These are phyloP conservation scores for Melanocharis versteri DNA, from an alignment of 2,113 vertebrate species.

Conservation along the genomic window DNA sequence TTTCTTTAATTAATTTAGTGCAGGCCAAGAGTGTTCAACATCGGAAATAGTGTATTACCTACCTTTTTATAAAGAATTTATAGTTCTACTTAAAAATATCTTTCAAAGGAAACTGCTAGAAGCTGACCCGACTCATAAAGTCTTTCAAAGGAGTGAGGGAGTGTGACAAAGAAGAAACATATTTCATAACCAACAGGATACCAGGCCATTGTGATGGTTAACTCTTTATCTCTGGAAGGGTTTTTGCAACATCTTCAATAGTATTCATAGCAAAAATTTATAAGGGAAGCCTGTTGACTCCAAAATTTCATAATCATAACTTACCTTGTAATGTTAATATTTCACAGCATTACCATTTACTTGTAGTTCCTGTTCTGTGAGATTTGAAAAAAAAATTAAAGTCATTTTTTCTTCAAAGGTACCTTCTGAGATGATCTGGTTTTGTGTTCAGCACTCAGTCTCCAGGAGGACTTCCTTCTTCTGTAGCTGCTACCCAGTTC, in stretches of 20 bases:
- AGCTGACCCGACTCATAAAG: neutral
- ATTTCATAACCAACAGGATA: neutral
- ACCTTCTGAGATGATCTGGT: neutral
- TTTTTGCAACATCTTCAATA: neutral
- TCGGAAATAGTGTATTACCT: neutral
- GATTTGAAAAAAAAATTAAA: neutral
- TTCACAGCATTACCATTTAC: neutral
- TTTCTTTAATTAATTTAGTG: constrained; percentile 15
- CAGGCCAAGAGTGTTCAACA: neutral
- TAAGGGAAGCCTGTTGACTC: neutral
- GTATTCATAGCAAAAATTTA: neutral
- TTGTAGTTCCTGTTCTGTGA: neutral
- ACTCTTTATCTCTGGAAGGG: neutral
- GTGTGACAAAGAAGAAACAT: neutral
- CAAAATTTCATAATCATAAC: neutral
- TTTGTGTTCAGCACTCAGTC: neutral
- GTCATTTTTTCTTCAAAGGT: neutral
- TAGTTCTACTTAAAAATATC: neutral
- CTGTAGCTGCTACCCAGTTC: neutral
- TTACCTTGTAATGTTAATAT: neutral
- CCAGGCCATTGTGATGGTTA: neutral
- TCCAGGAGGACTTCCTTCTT: neutral
- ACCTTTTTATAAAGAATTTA: neutral
- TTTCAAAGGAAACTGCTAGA: neutral
- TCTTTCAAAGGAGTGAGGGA: neutral